A percentile compares a stretch with the other conserved stretches of the same genome.
These are phyloP conservation scores for Megaustenia siamemsis DNA, from an alignment of 2,888 invertebrate species.

Conservation along the genomic window DNA sequence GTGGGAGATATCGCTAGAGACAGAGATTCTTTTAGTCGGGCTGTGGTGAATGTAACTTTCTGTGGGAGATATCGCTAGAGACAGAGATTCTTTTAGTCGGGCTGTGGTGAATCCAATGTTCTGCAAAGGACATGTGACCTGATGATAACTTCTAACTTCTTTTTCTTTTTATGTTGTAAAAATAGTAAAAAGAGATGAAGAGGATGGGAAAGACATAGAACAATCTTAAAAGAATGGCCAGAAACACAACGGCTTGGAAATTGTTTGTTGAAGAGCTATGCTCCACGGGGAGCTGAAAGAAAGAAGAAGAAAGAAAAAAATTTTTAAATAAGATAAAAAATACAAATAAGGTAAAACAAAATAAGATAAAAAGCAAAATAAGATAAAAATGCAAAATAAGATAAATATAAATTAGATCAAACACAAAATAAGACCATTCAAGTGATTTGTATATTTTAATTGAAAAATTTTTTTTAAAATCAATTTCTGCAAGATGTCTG, in stretches of 20 bases:
- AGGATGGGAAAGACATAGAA: too few species aligned
- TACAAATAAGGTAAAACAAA: neutral
- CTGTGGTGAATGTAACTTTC: too few species aligned
- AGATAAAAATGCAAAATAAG: neutral
- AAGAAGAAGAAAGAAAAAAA: neutral
- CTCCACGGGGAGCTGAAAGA: neutral
- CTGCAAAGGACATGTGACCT: too few species aligned
- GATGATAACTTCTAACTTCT: too few species aligned
- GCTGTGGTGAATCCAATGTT: too few species aligned
- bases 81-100: too few species aligned
- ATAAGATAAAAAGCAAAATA: neutral
- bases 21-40: too few species aligned
- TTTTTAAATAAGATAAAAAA: neutral
- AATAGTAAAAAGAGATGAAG: too few species aligned
- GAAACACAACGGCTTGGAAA: neutral
- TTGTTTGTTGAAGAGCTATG: neutral
- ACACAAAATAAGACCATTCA: neutral
- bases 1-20: too few species aligned
- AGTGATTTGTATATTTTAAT: neutral
- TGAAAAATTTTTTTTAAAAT: neutral
- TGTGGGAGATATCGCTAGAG: too few species aligned
- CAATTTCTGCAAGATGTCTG: conserved; percentile 13
- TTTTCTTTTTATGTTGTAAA: too few species aligned
- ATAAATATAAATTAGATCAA: neutral
- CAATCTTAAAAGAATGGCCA: too few species aligned